Evolutionary conservation across 2,888 invertebrate genomes (phyloP), one percentile per base, ranked within the genome.

Genomic region (Cordylochernes scorpioides): DNA sequence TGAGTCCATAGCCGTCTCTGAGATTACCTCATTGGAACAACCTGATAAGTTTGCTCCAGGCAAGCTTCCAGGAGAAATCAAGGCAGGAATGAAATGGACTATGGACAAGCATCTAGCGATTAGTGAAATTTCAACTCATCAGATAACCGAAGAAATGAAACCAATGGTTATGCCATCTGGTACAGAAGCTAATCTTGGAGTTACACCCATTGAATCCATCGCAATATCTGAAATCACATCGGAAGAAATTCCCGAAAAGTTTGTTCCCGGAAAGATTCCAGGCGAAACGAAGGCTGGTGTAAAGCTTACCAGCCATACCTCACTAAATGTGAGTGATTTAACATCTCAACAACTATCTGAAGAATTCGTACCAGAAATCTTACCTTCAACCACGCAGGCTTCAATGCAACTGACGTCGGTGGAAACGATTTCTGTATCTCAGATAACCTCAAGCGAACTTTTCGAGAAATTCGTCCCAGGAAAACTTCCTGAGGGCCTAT

Each of bases 21-120:
- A 41, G 36, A 14, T 39, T 10, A 35, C 36, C 8, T 5, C 32
- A 5, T 34, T 39, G 26, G 36, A 15, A 15, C 33, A 36, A 33
- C 25, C 38, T n/a, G 32, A 32, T 29, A 28, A 32, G 17, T 24
- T 38, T 30, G 34, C 30, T n/a, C 29, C 32, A 8, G 37, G 37
- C 8, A 32, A 19, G 25, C 13, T 34, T 9, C 37, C 37, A 9
- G 37, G 34, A 12, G 37, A 37, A 28, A 28, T 34, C 13, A 48
- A 52, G 10, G 58, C 64, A 17, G 55, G 58, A 24, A 54, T 63
- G 36, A 58, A 65, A 24, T 37, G 27, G 28, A 32, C 32, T n/a
- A 25, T 24, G 13, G 30, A 33, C 25, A 31, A 34, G 19, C 29
- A 33, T 3, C 25, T 34, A 15, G 27, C 31, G n/a, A 30, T 37